A percentile compares a stretch with the other conserved stretches of the same genome.
Conservation (phyloP, 1,140 invertebrate species). For the Solenopsis fugax region DNA sequence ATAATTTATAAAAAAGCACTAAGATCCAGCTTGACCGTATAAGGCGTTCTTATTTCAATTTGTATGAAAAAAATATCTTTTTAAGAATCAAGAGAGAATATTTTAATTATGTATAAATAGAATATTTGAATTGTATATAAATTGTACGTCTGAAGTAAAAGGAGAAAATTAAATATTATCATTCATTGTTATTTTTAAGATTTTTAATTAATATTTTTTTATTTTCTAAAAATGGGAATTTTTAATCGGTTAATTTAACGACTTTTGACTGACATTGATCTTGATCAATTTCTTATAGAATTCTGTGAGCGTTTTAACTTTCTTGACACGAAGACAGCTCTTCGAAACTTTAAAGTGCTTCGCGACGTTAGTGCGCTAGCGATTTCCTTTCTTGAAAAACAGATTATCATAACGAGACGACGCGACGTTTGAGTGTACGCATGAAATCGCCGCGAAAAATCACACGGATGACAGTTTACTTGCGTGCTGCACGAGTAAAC, state of each 20-base stretch:
- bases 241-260: background rate
- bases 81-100: background rate
- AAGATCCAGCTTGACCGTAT: too few species aligned
- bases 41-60: too few species aligned
- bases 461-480: constrained; percentile 40
- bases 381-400: constrained; percentile 35
- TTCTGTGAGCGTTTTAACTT: constrained; percentile 36
- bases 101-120: background rate
- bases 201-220: background rate
- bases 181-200: background rate
- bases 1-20: too few species aligned
- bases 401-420: constrained; percentile 53
- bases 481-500: constrained; percentile 36
- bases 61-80: background rate
- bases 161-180: background rate
- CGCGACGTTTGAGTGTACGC: constrained; percentile 27
- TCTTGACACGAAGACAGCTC: constrained; percentile 28
- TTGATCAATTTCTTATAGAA: constrained; percentile 47
- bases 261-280: constrained; percentile 45
- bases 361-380: constrained; percentile 10
- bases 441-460: constrained; percentile 44
- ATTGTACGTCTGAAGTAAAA: background rate
- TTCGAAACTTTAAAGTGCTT: constrained; percentile 35
- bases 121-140: too few species aligned
- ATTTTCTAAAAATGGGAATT: background rate